Base-by-base conservation (phyloP, 2,888 invertebrate genomes). In the Exephanes ischioxanthus region DNA sequence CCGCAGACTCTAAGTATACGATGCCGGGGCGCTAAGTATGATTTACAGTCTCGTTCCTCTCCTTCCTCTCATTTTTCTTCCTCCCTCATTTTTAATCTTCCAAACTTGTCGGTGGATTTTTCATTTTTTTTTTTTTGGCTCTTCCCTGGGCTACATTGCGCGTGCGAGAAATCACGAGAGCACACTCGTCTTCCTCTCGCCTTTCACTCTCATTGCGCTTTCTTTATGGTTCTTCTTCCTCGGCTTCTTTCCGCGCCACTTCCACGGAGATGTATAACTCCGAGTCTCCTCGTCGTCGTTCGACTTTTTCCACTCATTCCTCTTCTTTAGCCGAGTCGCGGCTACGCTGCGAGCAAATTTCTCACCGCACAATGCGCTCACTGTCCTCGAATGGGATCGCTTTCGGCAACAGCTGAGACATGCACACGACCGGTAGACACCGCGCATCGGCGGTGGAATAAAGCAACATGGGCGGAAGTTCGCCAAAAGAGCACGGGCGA, bases 11-110 rank as follows among this genome's bases (percentile, higher is more conserved):
- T 82, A 82, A 85, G 85, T 85, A 85, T 85, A 85, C 79, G 85
- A 85, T 82, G 75, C 79, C 51, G 75, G 58, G 71, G 82, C 79
- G 85, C 82, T 85, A 85, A 85, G 85, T 85, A 85, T 85, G 85
- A 85, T 85, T 85, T 82, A 82, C 79, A 85, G 79, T 82, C 75
- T 78, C 81, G 78, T 41, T 66, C 79, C 79, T 80, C 72, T 67
- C 41, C 41, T 75, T 68, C 68, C 22, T 26, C 16, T 30, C 11
- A 16, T 68, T 68, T 68, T 45, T 67, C 41, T 11, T 48, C 30
- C 30, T 19, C 48, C 16, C 14, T 67, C 11, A 22, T 33, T 55
- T 61, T 78, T 71, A 51, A 48, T 68, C 16, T 70, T 45, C 22
- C 68, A 61, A 61, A 61, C n/a, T 61, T 26, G 45, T 37, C 37